Evolutionary conservation across 2,113 vertebrate genomes (phyloP).

Genomic region (Calidris pugnax): DNA sequence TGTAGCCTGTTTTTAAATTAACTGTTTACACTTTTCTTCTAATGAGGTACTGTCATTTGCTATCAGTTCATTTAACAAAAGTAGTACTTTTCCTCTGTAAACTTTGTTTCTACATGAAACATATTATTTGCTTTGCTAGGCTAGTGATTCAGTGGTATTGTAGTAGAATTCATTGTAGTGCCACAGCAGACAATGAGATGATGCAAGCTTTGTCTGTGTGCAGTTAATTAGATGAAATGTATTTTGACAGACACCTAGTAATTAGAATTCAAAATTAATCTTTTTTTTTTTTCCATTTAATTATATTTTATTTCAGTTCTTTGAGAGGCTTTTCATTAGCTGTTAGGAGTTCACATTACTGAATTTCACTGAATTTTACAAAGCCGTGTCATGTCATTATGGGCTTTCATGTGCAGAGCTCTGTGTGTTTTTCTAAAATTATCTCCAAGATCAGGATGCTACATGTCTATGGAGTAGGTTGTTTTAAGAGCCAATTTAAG

Average conservation of each 20-base stretch:
- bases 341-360: background rate
- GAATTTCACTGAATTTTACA: background rate
- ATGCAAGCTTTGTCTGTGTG: constrained; percentile 21
- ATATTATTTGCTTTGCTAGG: background rate
- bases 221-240: constrained; percentile 57
- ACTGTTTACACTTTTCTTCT: background rate
- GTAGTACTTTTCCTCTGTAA: background rate
- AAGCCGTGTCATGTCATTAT: background rate
- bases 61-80: background rate
- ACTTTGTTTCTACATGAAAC: background rate
- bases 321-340: constrained; percentile 11
- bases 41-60: background rate
- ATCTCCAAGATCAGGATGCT: constrained; percentile 26
- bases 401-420: background rate
- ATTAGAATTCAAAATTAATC: constrained; percentile 55
- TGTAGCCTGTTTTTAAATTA: background rate
- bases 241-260: constrained; percentile 64
- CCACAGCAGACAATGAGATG: constrained; percentile 38
- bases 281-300: background rate
- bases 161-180: background rate
- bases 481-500: background rate
- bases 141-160: background rate
- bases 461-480: background rate
- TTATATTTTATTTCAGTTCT: constrained; percentile 39
- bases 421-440: constrained; percentile 40